Evolutionary conservation across 2,113 vertebrate genomes (phyloP).

Genomic region (Heterotis niloticus): DNA sequence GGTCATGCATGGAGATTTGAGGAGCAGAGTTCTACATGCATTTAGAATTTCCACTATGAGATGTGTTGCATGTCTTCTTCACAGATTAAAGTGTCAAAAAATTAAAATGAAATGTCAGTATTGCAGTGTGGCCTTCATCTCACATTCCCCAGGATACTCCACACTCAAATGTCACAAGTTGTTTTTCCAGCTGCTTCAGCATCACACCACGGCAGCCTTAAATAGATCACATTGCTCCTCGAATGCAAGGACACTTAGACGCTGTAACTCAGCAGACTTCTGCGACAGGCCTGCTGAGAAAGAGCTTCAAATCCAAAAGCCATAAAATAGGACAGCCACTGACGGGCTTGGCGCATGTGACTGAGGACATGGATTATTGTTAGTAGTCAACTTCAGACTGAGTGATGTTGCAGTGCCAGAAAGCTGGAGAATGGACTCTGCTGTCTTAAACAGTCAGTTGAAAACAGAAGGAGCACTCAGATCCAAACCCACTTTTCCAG

Average conservation of each 20-base stretch:
- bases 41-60: background rate
- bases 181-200: background rate
- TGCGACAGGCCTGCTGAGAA: background rate
- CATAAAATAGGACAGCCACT: background rate
- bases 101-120: background rate
- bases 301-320: background rate
- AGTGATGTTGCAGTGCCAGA: background rate
- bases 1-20: no score
- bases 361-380: background rate
- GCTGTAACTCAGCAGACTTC: no score
- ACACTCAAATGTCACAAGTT: background rate
- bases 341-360: background rate
- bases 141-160: background rate
- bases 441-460: background rate
- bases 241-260: background rate
- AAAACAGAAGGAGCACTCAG: background rate
- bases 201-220: background rate
- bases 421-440: background rate
- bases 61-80: background rate
- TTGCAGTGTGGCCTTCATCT: background rate
- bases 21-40: background rate
- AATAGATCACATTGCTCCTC: background rate
- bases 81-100: background rate
- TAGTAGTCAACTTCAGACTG: conserved; percentile 1
- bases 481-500: background rate